Percentiles rank a stretch among this genome's conserved stretches.
These are phyloP conservation scores for Taenioides sp. DNA, from an alignment of 2,797 vertebrate species.

Conservation along the genomic window DNA sequence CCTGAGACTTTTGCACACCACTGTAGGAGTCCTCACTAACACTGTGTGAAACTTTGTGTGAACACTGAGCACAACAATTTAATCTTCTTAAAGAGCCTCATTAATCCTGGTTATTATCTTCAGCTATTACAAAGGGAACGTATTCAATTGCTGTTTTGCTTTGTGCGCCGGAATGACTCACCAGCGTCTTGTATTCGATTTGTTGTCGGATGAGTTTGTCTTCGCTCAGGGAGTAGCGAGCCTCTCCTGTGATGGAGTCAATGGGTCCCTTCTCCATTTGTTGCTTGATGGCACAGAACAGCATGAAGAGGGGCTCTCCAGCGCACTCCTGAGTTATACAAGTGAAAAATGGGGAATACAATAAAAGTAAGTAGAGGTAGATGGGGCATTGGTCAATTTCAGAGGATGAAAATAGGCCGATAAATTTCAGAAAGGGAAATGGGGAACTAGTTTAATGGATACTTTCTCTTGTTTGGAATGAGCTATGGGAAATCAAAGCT, in stretches of 20 bases:
- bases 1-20: neutral
- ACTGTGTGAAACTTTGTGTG: conserved; percentile 4
- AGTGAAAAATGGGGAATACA: conserved; percentile 38
- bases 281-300: conserved; percentile 96
- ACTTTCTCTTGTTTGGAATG: neutral
- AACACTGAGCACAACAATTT: conserved; percentile 9
- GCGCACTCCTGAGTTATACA: conserved; percentile 85
- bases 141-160: conserved; percentile 11
- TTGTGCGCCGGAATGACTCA: conserved; percentile 71
- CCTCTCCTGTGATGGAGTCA: conserved; percentile 95
- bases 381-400: conserved; percentile 31
- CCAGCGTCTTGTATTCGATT: conserved; percentile 97
- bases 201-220: conserved; percentile 98
- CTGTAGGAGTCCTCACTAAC: neutral
- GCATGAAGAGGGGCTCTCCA: conserved; percentile 94
- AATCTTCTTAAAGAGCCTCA: conserved; percentile 4
- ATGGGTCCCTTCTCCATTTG: conserved; percentile 98
- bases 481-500: neutral
- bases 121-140: conserved; percentile 11
- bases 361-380: conserved; percentile 36
- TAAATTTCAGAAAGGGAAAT: conserved; percentile 16
- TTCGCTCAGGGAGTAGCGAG: conserved; percentile 95
- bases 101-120: conserved; percentile 8
- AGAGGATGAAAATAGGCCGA: conserved; percentile 17
- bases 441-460: neutral